Percentiles rank a stretch among this genome's conserved stretches.
phyloP scores from a whole-genome alignment of 2,113 vertebrate genomes.

The Gnathonemus echidnorhynchus region DNA sequence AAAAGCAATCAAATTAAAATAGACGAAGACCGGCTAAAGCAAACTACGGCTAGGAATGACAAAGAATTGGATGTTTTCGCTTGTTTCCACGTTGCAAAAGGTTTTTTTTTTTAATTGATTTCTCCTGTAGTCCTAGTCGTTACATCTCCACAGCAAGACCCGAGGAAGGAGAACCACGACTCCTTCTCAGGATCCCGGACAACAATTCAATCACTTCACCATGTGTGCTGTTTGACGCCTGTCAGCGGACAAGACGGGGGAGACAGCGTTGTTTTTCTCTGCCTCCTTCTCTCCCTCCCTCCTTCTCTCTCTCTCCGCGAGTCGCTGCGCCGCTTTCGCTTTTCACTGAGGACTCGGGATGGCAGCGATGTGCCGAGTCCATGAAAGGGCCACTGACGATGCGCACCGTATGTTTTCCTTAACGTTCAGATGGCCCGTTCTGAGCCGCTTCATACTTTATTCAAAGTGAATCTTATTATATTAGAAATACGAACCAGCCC shows the following conservation, averaged over 20 bases:
- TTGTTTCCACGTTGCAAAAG: not conserved
- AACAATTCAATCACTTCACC: constrained; percentile 41
- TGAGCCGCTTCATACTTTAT: not conserved
- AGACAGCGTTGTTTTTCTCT: not conserved
- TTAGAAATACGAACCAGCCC: not conserved
- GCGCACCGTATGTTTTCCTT: not conserved
- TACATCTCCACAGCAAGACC: not conserved
- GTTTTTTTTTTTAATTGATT: not conserved
- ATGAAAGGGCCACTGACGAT: not conserved
- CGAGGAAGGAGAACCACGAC: constrained; percentile 43
- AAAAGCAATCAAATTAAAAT: not conserved
- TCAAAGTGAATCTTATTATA: not conserved
- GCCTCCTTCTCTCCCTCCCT: constrained; percentile 24
- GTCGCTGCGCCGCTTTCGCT: constrained; percentile 11
- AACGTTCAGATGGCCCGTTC: not conserved
- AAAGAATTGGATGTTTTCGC: not conserved
- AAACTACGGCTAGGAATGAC: not conserved
- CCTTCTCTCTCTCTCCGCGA: constrained; percentile 30
- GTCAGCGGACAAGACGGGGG: not conserved
- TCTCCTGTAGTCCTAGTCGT: not conserved
- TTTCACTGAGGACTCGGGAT: not conserved
- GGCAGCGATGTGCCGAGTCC: not conserved
- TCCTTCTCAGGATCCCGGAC: constrained; percentile 30
- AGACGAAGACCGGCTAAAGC: not conserved
- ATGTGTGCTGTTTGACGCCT: not conserved